A percentile compares a stretch with the other conserved stretches of the same genome.
These are phyloP conservation scores for Ctenoplectra terminalis DNA, from an alignment of 1,140 invertebrate genomes.

Conservation along the genomic window DNA sequence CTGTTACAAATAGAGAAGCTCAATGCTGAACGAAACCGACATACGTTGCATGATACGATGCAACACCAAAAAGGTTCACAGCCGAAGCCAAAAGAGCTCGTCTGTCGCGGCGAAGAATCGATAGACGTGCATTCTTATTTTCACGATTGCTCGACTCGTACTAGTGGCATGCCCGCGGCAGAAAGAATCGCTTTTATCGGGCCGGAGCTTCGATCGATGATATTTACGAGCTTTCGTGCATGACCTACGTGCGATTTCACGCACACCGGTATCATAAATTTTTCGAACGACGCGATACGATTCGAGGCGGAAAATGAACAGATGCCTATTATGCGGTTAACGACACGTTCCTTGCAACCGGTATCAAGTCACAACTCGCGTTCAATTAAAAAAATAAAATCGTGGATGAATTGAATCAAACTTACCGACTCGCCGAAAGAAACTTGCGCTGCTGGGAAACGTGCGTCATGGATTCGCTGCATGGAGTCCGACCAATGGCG, in stretches of 20 bases:
- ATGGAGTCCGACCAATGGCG: too few relatives aligned
- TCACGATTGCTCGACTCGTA: not conserved
- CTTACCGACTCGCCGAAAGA: too few relatives aligned
- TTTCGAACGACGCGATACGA: not conserved
- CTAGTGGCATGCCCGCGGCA: not conserved
- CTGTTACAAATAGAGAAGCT: not conserved
- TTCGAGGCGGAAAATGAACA: not conserved
- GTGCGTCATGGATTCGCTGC: too few relatives aligned
- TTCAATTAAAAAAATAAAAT: too few relatives aligned
- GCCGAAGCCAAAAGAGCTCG: not conserved
- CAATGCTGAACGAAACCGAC: too few relatives aligned
- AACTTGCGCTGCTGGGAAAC: too few relatives aligned
- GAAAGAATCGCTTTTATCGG: not conserved
- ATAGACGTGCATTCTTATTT: conserved; percentile 1
- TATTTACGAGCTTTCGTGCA: conserved; percentile 13
- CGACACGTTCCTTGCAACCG: not conserved
- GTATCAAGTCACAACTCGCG: too few relatives aligned
- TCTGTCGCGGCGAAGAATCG: not conserved
- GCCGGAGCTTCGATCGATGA: not conserved
- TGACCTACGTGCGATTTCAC: conserved; percentile 5
- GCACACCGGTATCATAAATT: not conserved
- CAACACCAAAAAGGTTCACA: not conserved
- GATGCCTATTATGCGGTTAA: not conserved
- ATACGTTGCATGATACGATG: not conserved
- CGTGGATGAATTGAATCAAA: too few relatives aligned